Percentiles rank a stretch among this genome's conserved stretches.
phyloP scores from a whole-genome alignment of 1,140 invertebrate species.

The Brachystomella parvula region DNA sequence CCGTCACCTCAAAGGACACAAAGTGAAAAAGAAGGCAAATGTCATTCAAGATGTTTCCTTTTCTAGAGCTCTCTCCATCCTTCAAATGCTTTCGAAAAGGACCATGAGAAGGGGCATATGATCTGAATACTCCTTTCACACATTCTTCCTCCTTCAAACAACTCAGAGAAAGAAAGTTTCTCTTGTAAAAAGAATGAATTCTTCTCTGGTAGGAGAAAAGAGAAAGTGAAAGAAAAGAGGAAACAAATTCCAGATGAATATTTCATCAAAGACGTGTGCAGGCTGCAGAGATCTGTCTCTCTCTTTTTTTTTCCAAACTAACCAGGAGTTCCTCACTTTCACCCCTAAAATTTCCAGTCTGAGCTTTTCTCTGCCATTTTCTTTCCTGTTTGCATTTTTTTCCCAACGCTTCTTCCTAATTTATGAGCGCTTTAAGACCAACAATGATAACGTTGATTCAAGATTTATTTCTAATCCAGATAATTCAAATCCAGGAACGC shows the following conservation, averaged over 20 bases:
- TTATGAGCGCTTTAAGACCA: too few relatives aligned
- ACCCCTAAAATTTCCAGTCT: too few relatives aligned
- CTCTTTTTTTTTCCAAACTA: background rate
- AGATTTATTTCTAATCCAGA: too few relatives aligned
- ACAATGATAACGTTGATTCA: too few relatives aligned
- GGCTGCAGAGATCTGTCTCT: background rate
- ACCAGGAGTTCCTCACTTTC: too few relatives aligned
- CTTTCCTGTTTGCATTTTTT: too few relatives aligned
- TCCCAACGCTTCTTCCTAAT: too few relatives aligned
- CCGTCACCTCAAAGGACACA: background rate
- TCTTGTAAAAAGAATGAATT: background rate
- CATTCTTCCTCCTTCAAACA: constrained; percentile 1
- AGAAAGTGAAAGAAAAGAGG: background rate
- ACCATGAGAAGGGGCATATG: background rate
- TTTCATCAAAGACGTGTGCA: constrained; percentile 7
- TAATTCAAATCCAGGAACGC: too few relatives aligned
- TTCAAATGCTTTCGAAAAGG: background rate
- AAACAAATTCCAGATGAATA: constrained; percentile 14
- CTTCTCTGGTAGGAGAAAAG: background rate
- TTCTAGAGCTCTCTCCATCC: background rate
- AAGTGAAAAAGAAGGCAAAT: background rate
- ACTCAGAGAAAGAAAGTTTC: too few relatives aligned
- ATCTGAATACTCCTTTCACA: background rate
- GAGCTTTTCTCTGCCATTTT: too few relatives aligned
- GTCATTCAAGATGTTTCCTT: constrained; percentile 1